Base-by-base conservation (phyloP, 1,140 invertebrate genomes). In the Trissolcus basalis region DNA sequence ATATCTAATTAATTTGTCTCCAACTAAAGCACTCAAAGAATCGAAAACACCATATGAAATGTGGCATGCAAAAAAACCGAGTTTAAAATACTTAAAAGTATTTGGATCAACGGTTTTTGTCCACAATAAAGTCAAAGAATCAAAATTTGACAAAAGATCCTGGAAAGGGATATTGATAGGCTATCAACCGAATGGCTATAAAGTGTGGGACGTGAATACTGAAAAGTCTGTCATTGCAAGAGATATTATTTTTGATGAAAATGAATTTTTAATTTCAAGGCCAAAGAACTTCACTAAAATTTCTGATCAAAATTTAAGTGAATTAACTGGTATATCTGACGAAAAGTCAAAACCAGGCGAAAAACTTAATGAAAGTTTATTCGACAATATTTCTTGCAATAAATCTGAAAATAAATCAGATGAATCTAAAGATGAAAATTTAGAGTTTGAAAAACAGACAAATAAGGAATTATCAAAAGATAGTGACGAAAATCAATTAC, bases 401-500 rank as follows among this genome's bases (percentile, higher is more conserved):
- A 39, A 39, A 39, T 4, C 36, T 39, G 36, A 9, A 4, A 39
- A 39, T 39, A 39, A 39, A 39, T 9, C 36, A 39, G 9, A 9
- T 39, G 36, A 39, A n/a, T 9, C 3, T 39, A 3, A 39, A 11
- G n/a, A 4, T 39, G 9, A 2, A 9, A 3, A 39, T 1, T 11
- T n/a, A 3, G 9, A 39, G 19, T 27, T 27, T 6, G 19, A 27
- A 27, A 27, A 27, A 27, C 19, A 27, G 19, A 27, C 19, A 27
- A 27, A 27, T 27, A 6, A 27, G 19, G 6, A 27, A 27, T 3
- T 6, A 1, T 27, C n/a, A 39, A 39, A 39, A 53, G 51, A 54
- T 43, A 54, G 51, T 15, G 36, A 43, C 7, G 11, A 3, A 19
- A 54, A 54, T 41, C 4, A 41, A 54, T 19, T 54, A 35, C 36